A percentile compares a stretch with the other conserved stretches of the same genome.
Evolutionary conservation across 2,797 vertebrate genomes (phyloP).

Genomic region (Pipistrellus pipistrellus): DNA sequence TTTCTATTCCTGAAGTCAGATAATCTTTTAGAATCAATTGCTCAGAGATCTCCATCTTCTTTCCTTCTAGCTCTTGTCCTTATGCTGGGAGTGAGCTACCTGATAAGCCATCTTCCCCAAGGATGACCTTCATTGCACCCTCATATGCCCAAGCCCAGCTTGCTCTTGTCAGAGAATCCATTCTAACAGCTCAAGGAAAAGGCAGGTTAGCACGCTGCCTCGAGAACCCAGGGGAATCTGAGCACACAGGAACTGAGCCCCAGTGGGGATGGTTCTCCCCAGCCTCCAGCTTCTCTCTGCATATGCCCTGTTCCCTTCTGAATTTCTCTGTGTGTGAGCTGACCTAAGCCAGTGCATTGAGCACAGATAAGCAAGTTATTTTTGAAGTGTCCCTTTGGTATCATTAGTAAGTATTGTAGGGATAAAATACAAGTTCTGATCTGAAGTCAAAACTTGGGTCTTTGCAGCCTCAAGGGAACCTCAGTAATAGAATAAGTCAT

Average conservation of each 20-base stretch:
- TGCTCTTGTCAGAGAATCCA: background rate
- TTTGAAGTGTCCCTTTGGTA: background rate
- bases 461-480: background rate
- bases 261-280: background rate
- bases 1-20: background rate
- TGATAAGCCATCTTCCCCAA: background rate
- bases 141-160: background rate
- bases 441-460: slow-evolving; percentile 27
- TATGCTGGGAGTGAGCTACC: background rate
- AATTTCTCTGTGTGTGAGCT: background rate
- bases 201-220: background rate
- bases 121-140: background rate
- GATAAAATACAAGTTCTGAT: slow-evolving; percentile 6
- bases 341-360: background rate
- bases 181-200: background rate
- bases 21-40: background rate
- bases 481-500: background rate
- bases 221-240: background rate
- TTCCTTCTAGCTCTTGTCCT: background rate
- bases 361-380: background rate
- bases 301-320: background rate
- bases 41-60: background rate
- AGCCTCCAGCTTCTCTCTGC: background rate
- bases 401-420: slow-evolving; percentile 2
- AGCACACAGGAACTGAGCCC: background rate